Base-by-base conservation (phyloP, 1,140 invertebrate species). In the Drosophila kanapiae region DNA sequence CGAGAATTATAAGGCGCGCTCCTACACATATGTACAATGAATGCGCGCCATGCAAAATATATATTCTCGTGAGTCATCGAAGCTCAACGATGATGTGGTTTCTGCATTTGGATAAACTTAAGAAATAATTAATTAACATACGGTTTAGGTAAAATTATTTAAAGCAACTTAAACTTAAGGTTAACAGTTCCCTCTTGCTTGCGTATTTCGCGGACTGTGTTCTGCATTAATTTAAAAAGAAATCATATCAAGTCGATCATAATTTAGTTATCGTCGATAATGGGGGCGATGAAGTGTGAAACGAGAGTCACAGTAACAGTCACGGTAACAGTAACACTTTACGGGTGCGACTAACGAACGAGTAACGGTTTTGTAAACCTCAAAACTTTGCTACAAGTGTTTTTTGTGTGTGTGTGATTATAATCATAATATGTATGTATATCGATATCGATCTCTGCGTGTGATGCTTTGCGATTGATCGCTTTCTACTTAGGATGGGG, bases 361-460 rank as follows among this genome's bases (percentile, higher is more conserved):
- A 72, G 67, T 72, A 60, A 51, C 54, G 70, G 70, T 74, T 74
- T 74, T 74, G 67, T 72, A 74, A 74, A 74, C 70, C 70, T 72
- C 70, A 74, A 72, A 72, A 74, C 70, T 60, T 72, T 74, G 53
- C 70, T 72, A 72, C 70, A 35, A 54, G 38, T 53, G 49, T 67
- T 49, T 58, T 14, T 51, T 37, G 18, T 40, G 29, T 48, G 56
- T 67, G n/a, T 54, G 49, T 38, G 65, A 70, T 70, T 72, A 72
- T 35, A 38, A 71, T 71, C 37, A 49, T 71, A 71, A 72, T 59
- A 60, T 72, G 35, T 38, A 38, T 54, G 53, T 18, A 14, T 56
- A 60, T 72, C 54, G 29, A 72, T 72, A 59, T 72, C 54, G 67
- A 71, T 72, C 37, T 59, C 33, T 31, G 42, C 51, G 68, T 72